These are phyloP conservation scores for Laothoe populi DNA, from an alignment of 2,888 invertebrate species.

Conservation along the genomic window DNA sequence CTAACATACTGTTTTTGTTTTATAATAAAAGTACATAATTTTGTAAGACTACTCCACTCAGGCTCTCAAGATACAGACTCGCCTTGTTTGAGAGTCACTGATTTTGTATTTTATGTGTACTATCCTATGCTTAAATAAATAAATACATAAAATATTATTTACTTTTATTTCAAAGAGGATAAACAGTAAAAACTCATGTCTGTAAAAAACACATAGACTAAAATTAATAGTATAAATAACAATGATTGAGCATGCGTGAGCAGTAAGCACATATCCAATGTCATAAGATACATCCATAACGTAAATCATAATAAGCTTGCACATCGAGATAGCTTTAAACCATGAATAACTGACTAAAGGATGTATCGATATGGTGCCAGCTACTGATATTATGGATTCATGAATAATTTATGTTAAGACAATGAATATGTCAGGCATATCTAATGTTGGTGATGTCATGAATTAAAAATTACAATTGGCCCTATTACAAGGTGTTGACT, in stretches of 20 bases:
- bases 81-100: no score
- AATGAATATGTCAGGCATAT: conserved; percentile 14
- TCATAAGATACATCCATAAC: conserved; percentile 11
- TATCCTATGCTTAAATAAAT: no score
- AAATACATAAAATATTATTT: no score
- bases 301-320: conserved; percentile 16
- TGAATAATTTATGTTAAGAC: conserved; percentile 21
- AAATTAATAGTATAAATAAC: background rate
- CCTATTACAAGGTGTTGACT: background rate
- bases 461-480: background rate
- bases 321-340: conserved; percentile 22
- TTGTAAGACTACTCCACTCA: no score
- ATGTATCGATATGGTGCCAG: conserved; percentile 20
- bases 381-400: conserved; percentile 21
- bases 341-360: conserved; percentile 24
- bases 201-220: background rate
- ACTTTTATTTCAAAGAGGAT: no score
- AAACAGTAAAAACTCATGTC: no score
- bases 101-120: no score
- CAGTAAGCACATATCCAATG: no score
- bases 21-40: no score
- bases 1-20: no score
- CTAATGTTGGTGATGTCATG: background rate
- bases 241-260: background rate
- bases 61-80: no score